A percentile compares a stretch with the other conserved stretches of the same genome.
These are phyloP conservation scores for Micronisus gabar DNA, from an alignment of 2,113 vertebrate genomes.

Conservation along the genomic window DNA sequence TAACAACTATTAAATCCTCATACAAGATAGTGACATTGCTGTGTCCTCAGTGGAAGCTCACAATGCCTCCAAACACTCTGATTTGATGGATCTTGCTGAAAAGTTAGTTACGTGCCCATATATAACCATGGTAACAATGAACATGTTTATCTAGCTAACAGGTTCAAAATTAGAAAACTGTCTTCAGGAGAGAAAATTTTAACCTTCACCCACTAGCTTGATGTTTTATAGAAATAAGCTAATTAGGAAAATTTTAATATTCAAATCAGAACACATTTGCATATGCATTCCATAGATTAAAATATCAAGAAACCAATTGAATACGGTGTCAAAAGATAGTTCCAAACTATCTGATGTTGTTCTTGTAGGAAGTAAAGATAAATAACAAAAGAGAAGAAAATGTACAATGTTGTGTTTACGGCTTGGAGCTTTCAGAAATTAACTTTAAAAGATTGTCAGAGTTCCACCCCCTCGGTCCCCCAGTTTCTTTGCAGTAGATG, in stretches of 20 bases:
- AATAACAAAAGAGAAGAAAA: background rate
- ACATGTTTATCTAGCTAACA: background rate
- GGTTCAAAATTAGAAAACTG: constrained; percentile 27
- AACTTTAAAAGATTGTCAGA: background rate
- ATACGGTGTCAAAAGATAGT: background rate
- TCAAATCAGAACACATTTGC: background rate
- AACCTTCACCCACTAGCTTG: background rate
- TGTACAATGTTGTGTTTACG: background rate
- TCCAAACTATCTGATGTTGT: background rate
- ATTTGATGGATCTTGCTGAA: background rate
- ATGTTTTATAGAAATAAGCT: background rate
- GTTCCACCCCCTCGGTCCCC: background rate
- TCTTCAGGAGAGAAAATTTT: background rate
- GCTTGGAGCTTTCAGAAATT: background rate
- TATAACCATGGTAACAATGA: constrained; percentile 24
- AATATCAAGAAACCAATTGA: background rate
- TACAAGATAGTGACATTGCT: background rate
- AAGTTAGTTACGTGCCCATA: background rate
- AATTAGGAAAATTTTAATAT: background rate
- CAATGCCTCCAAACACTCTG: background rate
- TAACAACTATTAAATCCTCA: constrained; percentile 22
- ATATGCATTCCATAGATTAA: background rate
- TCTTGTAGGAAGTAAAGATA: background rate
- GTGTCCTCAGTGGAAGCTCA: background rate
- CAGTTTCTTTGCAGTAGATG: background rate